Evolutionary conservation across 2,888 invertebrate species (phyloP).

Genomic region (Caenorhabditis doughertyi): DNA sequence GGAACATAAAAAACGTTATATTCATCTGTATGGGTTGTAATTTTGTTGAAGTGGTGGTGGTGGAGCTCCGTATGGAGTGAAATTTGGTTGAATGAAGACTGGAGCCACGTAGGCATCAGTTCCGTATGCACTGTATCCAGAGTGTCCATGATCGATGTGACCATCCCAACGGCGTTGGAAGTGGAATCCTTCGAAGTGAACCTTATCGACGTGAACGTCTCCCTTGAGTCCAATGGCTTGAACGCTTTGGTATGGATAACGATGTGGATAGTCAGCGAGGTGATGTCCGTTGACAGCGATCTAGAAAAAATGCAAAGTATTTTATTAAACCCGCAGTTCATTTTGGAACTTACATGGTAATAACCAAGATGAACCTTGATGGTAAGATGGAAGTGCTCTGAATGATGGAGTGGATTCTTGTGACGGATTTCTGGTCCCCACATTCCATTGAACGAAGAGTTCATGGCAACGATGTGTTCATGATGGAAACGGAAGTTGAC

Average conservation of each 20-base stretch:
- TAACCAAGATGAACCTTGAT: constrained; percentile 72
- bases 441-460: constrained; percentile 67
- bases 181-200: constrained; percentile 76
- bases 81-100: constrained; percentile 49
- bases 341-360: constrained; percentile 75
- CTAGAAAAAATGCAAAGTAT: constrained; percentile 53
- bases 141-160: constrained; percentile 71
- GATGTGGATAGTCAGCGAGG: constrained; percentile 75
- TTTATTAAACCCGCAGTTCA: too few relatives aligned
- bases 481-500: constrained; percentile 78
- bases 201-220: constrained; percentile 73
- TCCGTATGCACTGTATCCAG: constrained; percentile 73
- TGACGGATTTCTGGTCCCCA: constrained; percentile 76
- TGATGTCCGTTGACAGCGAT: constrained; percentile 75
- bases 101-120: constrained; percentile 70
- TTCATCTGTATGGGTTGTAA: constrained; percentile 60
- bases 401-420: constrained; percentile 74
- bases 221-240: constrained; percentile 75
- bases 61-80: constrained; percentile 31
- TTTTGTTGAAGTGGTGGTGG: constrained; percentile 40
- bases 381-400: constrained; percentile 75
- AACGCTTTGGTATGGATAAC: constrained; percentile 73
- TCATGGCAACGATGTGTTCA: constrained; percentile 72
- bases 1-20: neutral
- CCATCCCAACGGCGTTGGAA: constrained; percentile 69